These are phyloP conservation scores for Otus scops DNA, from an alignment of 2,797 vertebrate species.

Conservation along the genomic window DNA sequence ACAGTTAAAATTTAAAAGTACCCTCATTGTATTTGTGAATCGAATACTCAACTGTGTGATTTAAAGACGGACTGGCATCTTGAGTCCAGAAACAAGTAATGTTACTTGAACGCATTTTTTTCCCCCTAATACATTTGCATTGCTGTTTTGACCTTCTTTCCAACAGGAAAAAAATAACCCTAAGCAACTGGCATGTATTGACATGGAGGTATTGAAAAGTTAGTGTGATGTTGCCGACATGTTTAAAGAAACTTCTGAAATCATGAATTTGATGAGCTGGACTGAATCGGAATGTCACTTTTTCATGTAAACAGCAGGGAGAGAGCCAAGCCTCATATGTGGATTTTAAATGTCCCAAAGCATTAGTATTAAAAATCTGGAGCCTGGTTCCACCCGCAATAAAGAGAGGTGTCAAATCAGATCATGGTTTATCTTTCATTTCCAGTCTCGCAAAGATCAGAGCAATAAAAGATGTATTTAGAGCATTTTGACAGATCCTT, in stretches of 20 bases:
- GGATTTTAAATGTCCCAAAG: constrained; percentile 66
- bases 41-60: constrained; percentile 56
- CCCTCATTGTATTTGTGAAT: constrained; percentile 72
- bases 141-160: constrained; percentile 35
- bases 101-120: constrained; percentile 24
- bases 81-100: constrained; percentile 58
- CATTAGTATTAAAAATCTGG: background rate
- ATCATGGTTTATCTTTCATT: background rate
- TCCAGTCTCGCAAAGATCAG: accelerated
- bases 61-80: constrained; percentile 66
- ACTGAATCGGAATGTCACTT: constrained; percentile 48
- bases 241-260: constrained; percentile 49
- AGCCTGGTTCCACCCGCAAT: background rate
- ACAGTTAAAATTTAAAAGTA: constrained; percentile 69
- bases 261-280: background rate
- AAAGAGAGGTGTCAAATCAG: constrained; percentile 41
- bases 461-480: background rate
- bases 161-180: constrained; percentile 55
- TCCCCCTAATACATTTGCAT: constrained; percentile 18
- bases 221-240: background rate
- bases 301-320: constrained; percentile 43
- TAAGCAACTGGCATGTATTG: constrained; percentile 61
- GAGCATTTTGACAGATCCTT: background rate
- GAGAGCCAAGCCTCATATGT: constrained; percentile 46
- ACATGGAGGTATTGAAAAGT: constrained; percentile 39